Base-by-base conservation (phyloP, 2,797 vertebrate genomes). In the Natrix natrix region DNA sequence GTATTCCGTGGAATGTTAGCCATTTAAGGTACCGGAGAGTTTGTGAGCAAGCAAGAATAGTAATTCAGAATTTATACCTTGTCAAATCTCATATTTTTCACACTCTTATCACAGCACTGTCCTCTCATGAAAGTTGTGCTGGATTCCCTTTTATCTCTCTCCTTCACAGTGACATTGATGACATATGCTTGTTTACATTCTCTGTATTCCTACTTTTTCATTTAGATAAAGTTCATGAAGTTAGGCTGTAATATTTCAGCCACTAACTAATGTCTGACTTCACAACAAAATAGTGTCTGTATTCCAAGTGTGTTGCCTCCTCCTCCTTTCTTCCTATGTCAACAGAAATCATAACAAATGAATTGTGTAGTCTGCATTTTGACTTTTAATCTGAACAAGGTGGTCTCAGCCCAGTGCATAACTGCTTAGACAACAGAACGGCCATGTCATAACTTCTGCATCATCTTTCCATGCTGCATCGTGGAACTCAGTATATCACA, bases 401-500 rank as follows among this genome's bases (percentile, higher is more conserved):
- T 88, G 83, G 78, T n/a, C 14, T 83, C 90, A 92, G 89, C 5
- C 0, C 78, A 86, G 48, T 88, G 2, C 86, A 16, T 88, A 92
- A 93, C 14, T 94, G 12, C 2, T 83, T 93, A 8, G 0, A 90
- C 52, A 96, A 95, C 8, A 56, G 0, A 93, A 57, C 86, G 11
- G 28, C 13, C 66, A 17, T 22, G 17, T 48, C 8, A 78, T 43
- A 11, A 24, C 28, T 54, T 63, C 28, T 48, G 2, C 43, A 86
- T 66, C 88, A 86, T 59, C 88, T 93, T 16, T 54, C 52, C 57
- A 28, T 92, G 14, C 28, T 94, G 3, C 14, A 92, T 12, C 43
- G 54, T 60, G 26, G 94, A 94, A 91, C 22, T 91, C 5, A 92
- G 8, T 43, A 87, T 14, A 94, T 26, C n/a, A 91, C 37, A 63